Evolutionary conservation across 2,888 invertebrate genomes (phyloP).

Genomic region (Himalopsyche kuldschensis): DNA sequence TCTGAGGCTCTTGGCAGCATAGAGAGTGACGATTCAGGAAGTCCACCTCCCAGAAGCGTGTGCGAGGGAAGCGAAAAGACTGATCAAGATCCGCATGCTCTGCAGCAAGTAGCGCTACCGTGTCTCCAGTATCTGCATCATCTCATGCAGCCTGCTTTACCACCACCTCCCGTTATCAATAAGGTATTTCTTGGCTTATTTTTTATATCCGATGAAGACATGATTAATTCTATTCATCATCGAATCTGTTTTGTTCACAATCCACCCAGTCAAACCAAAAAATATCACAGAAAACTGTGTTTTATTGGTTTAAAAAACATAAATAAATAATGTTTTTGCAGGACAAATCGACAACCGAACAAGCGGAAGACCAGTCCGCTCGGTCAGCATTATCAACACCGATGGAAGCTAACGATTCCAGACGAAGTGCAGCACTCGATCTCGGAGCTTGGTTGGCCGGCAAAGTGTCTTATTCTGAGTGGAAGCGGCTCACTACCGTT

Average conservation of each 20-base stretch:
- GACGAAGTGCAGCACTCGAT: constrained; percentile 47
- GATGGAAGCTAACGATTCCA: neutral
- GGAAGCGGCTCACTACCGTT: constrained; percentile 52
- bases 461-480: constrained; percentile 50
- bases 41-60: constrained; percentile 88
- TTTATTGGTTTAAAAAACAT: too few species aligned
- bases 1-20: constrained; percentile 46
- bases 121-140: constrained; percentile 89
- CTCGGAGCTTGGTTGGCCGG: constrained; percentile 60
- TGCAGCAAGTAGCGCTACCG: constrained; percentile 89
- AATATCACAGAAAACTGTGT: too few species aligned
- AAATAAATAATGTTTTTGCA: neutral
- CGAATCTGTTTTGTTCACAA: too few species aligned
- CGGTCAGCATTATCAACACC: neutral
- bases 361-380: neutral
- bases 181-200: neutral
- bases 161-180: neutral
- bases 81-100: constrained; percentile 81
- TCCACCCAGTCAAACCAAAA: too few species aligned
- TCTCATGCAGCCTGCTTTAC: constrained; percentile 65
- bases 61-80: constrained; percentile 45
- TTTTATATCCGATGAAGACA: too few species aligned
- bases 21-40: constrained; percentile 69
- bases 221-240: too few species aligned
- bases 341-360: neutral